phyloP scores from a whole-genome alignment of 2,797 vertebrate species.

The Prionace glauca region DNA sequence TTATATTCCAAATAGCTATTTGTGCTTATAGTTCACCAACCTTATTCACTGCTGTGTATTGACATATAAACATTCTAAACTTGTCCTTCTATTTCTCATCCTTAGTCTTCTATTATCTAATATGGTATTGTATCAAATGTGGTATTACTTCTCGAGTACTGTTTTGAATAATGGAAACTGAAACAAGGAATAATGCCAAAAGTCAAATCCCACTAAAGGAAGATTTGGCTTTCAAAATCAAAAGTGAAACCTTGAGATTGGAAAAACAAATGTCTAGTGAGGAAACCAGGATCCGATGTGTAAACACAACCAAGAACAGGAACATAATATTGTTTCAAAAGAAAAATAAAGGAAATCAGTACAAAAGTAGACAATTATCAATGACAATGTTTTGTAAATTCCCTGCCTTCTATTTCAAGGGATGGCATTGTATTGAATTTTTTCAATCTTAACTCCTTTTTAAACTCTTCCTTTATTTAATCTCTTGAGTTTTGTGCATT shows the following conservation, averaged over 20 bases:
- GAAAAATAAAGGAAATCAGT: background rate
- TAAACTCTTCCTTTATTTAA: background rate
- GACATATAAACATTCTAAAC: no score
- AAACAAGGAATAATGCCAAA: background rate
- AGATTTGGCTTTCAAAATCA: background rate
- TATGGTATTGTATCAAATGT: no score
- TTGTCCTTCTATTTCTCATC: no score
- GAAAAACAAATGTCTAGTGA: background rate
- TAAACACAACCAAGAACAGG: background rate
- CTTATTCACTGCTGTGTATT: no score
- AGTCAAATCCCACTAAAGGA: background rate
- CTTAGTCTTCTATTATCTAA: no score
- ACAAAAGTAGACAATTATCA: background rate
- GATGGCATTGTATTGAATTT: background rate
- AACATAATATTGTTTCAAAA: background rate
- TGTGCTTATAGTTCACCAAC: no score
- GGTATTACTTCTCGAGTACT: no score
- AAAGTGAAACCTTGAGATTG: background rate
- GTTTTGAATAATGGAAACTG: no score
- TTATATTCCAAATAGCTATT: no score
- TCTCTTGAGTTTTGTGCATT: background rate
- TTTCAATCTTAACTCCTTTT: background rate
- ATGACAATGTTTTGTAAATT: background rate
- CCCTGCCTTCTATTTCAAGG: background rate
- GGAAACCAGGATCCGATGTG: background rate